Conservation (phyloP, 2,113 vertebrate species). For the Mesitornis unicolor region DNA sequence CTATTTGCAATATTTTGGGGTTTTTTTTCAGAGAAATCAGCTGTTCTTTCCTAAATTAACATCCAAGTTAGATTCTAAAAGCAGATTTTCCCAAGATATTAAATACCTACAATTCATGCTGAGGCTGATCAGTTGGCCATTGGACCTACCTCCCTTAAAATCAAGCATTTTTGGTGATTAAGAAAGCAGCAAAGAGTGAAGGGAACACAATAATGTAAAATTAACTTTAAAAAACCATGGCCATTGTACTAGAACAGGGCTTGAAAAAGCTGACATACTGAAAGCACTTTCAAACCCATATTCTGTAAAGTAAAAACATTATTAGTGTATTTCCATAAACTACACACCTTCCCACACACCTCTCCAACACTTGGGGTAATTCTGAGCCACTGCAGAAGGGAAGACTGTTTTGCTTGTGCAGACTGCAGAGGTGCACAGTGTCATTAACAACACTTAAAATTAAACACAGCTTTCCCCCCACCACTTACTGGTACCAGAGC, state of each 20-base stretch:
- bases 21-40: neutral
- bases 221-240: neutral
- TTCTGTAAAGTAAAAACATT: neutral
- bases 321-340: too few relatives aligned
- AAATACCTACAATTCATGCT: neutral
- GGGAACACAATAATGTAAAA: fast-evolving
- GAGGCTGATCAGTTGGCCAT: neutral
- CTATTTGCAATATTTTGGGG: neutral
- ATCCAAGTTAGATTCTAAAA: neutral
- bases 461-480: neutral
- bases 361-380: fast-evolving
- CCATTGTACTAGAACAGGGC: neutral
- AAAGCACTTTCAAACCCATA: neutral
- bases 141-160: neutral
- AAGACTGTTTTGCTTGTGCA: neutral
- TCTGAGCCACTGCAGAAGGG: neutral
- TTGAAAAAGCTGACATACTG: neutral
- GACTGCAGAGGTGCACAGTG: fast-evolving
- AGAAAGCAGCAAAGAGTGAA: neutral
- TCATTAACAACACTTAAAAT: fast-evolving
- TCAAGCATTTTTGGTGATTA: neutral
- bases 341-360: fast-evolving
- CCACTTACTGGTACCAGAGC: fast-evolving
- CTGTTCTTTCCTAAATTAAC: neutral
- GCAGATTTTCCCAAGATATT: neutral